A percentile compares a stretch with the other conserved stretches of the same genome.
These are phyloP conservation scores for Callithrix jacchus DNA, from an alignment of 2,113 vertebrate genomes.

Conservation along the genomic window DNA sequence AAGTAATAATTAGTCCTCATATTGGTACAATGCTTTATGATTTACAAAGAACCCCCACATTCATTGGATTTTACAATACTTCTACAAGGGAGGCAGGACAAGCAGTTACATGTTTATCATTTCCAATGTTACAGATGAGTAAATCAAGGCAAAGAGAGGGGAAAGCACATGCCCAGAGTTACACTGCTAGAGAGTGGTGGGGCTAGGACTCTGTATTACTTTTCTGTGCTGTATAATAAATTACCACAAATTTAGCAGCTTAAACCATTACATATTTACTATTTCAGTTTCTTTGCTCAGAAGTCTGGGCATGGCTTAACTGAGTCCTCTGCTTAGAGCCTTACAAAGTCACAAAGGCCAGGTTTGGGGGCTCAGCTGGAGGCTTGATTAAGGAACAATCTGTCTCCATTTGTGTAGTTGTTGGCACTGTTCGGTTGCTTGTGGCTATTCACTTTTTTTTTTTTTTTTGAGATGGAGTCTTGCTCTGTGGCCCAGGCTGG, in stretches of 20 bases:
- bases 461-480: too few relatives aligned
- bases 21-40: background rate
- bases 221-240: background rate
- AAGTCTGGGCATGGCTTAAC: background rate
- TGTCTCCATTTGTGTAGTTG: background rate
- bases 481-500: too few relatives aligned
- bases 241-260: background rate
- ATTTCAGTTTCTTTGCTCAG: background rate
- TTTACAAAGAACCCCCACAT: background rate
- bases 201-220: background rate
- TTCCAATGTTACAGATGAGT: conserved; percentile 13
- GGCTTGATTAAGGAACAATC: background rate
- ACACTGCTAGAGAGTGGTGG: background rate
- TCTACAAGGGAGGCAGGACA: background rate
- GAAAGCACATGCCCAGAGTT: background rate
- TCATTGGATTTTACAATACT: conserved; percentile 1
- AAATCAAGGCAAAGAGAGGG: background rate
- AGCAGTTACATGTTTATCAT: background rate
- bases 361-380: background rate
- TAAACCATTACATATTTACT: background rate
- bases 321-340: background rate
- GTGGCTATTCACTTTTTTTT: background rate
- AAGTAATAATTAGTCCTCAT: conserved; percentile 3
- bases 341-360: background rate
- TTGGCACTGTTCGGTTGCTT: background rate